Conservation (phyloP, 2,888 invertebrate genomes). For the Pammene fasciana region DNA sequence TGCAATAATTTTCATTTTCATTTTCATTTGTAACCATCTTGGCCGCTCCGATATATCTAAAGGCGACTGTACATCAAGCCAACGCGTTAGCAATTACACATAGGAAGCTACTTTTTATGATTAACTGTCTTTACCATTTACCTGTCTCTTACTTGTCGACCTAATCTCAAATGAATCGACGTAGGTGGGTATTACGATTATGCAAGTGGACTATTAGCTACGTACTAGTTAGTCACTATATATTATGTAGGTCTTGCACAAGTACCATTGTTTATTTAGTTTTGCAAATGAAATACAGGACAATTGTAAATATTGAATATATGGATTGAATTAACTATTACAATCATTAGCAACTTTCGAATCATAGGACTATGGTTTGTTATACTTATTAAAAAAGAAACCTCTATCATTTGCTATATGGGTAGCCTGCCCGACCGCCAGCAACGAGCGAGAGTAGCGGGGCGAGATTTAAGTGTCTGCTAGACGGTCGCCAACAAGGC, state of each 20-base stretch:
- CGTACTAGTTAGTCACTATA: constrained; percentile 1
- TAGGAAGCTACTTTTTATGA: background rate
- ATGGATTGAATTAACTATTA: no score
- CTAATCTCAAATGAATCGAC: background rate
- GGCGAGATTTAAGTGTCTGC: no score
- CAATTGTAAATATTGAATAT: no score
- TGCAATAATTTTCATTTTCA: no score
- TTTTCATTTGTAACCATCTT: no score
- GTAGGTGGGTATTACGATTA: constrained; percentile 6
- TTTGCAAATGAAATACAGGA: constrained; percentile 1
- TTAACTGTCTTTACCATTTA: background rate
- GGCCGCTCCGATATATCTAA: no score
- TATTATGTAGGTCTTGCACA: constrained; percentile 2
- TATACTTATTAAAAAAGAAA: background rate
- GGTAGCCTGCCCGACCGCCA: no score
- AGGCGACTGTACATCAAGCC: no score
- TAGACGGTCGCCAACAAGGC: no score
- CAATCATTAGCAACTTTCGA: constrained; percentile 1
- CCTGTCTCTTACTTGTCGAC: background rate
- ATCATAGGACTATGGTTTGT: background rate
- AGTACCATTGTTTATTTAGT: constrained; percentile 3
- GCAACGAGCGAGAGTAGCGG: no score
- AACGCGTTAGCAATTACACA: no score
- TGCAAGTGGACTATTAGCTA: background rate
- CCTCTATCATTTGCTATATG: no score